Conservation (phyloP, 2,888 invertebrate genomes). For the Amaurobius ferox region DNA sequence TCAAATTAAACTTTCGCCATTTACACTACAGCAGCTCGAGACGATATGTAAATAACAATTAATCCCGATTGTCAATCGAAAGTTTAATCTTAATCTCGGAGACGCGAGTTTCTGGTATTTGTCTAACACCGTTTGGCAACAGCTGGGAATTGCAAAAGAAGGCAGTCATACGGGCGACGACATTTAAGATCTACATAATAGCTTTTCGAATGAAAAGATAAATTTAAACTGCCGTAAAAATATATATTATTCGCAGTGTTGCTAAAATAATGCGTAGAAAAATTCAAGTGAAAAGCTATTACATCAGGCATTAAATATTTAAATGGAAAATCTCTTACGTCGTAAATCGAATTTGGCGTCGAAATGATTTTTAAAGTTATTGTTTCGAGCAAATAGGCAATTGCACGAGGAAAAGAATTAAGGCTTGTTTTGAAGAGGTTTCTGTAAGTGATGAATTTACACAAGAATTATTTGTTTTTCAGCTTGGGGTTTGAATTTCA, state of each 20-base stretch:
- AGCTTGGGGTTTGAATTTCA: conserved; percentile 2
- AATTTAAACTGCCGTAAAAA: conserved; percentile 54
- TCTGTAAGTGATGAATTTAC: conserved; percentile 64
- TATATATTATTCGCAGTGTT: conserved; percentile 43
- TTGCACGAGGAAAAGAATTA: conserved; percentile 46
- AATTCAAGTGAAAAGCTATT: conserved; percentile 63
- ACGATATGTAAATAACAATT: conserved; percentile 64
- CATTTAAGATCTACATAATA: conserved; percentile 48
- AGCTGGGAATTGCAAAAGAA: conserved; percentile 51
- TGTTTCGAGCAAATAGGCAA: conserved; percentile 48
- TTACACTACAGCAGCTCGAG: conserved; percentile 32
- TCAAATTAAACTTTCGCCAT: conserved; percentile 16
- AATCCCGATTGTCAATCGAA: conserved; percentile 64
- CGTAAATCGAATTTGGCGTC: conserved; percentile 30
- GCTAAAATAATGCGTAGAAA: conserved; percentile 58
- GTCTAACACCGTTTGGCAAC: conserved; percentile 59
- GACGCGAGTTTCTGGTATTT: conserved; percentile 64
- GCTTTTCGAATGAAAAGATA: conserved; percentile 53
- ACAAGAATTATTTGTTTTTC: conserved; percentile 54
- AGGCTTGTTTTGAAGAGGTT: conserved; percentile 46
- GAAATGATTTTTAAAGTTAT: conserved; percentile 71
- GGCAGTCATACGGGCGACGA: conserved; percentile 47
- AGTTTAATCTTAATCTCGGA: conserved; percentile 57
- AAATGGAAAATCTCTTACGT: conserved; percentile 64
- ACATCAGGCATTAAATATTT: conserved; percentile 63